Conservation (phyloP, 1,140 invertebrate species). For the Lanistes nyassanus region DNA sequence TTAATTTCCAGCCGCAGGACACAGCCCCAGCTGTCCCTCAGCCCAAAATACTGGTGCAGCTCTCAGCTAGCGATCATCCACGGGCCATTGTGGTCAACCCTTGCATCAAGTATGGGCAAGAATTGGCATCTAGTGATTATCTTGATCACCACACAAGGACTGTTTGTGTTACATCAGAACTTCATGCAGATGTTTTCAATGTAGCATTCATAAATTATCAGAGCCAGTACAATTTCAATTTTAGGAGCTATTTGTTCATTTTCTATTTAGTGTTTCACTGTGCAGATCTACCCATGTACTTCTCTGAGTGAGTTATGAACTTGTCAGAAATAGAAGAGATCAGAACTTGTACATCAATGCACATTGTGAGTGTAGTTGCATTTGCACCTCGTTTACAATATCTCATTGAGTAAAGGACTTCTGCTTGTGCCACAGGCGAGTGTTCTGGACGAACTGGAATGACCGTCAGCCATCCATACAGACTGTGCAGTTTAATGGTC, state of each 20-base stretch:
- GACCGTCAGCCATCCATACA: slow-evolving; percentile 89
- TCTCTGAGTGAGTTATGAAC: no score
- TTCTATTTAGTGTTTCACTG: no score
- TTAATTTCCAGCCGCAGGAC: slow-evolving; percentile 42
- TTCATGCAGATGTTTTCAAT: no score
- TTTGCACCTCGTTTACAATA: neutral
- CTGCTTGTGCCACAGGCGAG: slow-evolving; percentile 81
- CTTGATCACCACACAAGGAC: no score
- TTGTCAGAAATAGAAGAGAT: no score
- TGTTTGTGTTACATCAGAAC: no score
- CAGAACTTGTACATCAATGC: no score
- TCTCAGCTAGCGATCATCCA: slow-evolving; percentile 79
- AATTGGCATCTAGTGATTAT: neutral
- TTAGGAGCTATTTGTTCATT: no score
- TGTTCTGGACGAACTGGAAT: slow-evolving; percentile 97
- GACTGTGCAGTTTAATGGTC: slow-evolving; percentile 94
- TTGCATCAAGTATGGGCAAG: slow-evolving; percentile 74
- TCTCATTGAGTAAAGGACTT: neutral
- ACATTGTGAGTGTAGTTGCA: no score
- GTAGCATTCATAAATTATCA: no score
- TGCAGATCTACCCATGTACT: no score
- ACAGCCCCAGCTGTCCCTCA: slow-evolving; percentile 22
- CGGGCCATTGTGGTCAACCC: slow-evolving; percentile 82
- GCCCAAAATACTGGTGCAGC: slow-evolving; percentile 72
- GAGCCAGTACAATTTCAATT: no score